Evolutionary conservation across 2,888 invertebrate genomes (phyloP), one percentile per base, ranked within the genome.

Genomic region (Caradrina kadenii): DNA sequence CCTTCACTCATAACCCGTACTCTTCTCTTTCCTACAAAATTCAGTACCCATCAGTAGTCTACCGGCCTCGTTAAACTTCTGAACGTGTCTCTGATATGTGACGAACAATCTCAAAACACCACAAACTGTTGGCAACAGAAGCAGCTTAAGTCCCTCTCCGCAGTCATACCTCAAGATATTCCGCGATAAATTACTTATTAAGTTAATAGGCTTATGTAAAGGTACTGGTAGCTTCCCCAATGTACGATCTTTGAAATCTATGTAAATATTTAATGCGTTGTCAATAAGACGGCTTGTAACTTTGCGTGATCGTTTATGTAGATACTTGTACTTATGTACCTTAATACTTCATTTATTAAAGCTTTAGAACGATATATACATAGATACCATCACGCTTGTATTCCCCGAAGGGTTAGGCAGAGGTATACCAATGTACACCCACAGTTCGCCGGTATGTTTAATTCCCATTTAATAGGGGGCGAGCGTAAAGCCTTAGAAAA

Each of bases 181-280:
- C 63, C 39, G 42, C 55, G 45, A 55, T 52, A 77, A 81, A 80
- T 75, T 76, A 69, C 75, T 80, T 79, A 79, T 80, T 79, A 76
- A 69, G 64, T 69, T 80, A 81, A 82, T 79, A 72, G 69, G 64
- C 64, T 70, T 64, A 70, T 35, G 35, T 50, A 50, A 63, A 42
- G 55, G 64, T 49, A 77, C 26, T 2, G 26, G 2, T 3, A 67
- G 71, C 80, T 68, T 69, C 69, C 61, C 59, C 63, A 58, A 59
- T 49, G 70, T 66, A 45, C 69, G 69, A 76, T 80, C 72, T 73
- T 65, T 69, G 71, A 63, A 69, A 68, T 61, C 26, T 73, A 71
- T 62, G 66, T 84, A 83, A 85, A 85, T 85, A 83, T 83, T 80
- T 83, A 82, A 85, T 73, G 58, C 59, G 48, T 59, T 64, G 73